Percentiles rank a stretch among this genome's conserved stretches.
Conservation (phyloP, 2,797 vertebrate species). For the Clamator glandarius region DNA sequence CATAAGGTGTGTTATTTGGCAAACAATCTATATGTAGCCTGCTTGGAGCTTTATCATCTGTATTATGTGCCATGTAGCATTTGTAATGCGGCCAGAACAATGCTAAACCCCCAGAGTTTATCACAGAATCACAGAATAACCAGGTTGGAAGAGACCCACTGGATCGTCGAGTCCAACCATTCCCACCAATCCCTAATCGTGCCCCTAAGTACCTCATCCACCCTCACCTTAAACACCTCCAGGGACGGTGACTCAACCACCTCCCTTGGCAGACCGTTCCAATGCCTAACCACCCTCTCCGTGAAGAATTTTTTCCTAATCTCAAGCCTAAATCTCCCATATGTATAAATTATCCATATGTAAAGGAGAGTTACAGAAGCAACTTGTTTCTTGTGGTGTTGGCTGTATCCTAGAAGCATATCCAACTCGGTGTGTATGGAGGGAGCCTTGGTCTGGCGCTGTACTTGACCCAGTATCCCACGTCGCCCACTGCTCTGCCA, state of each 20-base stretch:
- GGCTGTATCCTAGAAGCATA: neutral
- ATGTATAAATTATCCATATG: no score
- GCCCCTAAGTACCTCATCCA: no score
- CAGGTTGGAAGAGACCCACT: no score
- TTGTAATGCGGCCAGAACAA: neutral
- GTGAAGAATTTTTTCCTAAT: no score
- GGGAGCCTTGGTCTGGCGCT: neutral
- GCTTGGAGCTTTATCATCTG: neutral
- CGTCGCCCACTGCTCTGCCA: fast-evolving
- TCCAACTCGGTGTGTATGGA: neutral
- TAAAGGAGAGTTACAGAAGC: neutral
- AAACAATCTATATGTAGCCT: neutral
- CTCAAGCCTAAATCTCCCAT: no score
- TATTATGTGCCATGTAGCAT: neutral
- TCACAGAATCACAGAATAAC: no score
- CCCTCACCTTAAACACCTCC: no score
- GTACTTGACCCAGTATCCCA: neutral
- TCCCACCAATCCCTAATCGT: no score
- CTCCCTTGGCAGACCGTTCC: no score
- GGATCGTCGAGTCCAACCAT: no score
- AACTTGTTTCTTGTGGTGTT: fast-evolving
- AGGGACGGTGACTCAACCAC: no score
- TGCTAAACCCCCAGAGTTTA: neutral
- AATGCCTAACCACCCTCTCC: no score
- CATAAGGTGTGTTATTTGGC: neutral